Base-by-base conservation (phyloP, 2,113 vertebrate genomes). In the Dromiciops gliroides region DNA sequence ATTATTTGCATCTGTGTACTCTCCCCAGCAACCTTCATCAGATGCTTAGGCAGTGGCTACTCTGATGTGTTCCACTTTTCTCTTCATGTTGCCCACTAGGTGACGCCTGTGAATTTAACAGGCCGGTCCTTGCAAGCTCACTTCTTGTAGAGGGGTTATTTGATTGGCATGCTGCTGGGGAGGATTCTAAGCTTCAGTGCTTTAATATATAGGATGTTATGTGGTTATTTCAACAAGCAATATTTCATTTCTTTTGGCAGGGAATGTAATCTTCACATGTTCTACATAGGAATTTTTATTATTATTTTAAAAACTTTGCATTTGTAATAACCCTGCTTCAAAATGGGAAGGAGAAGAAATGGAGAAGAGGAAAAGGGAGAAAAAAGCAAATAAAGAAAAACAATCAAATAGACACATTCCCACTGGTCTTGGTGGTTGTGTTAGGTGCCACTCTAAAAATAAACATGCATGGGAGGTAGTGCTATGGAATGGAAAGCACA, bases 91-190 rank as follows among this genome's bases (percentile, higher is more conserved):
- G 97, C 94, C 98, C 98, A 92, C 98, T 98, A 98, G 98, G 98
- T 98, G 98, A 96, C 97, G 97, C 97, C 96, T 98, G 97, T 97
- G 98, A 97, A 97, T 98, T 96, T 96, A 97, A 96, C 90, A 96
- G 97, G 49, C 92, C 11, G 31, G 47, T n/a, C 6, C 91, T 90
- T 23, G 37, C 52, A 31, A n/a, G 89, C 51, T 75, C n/a, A 47
- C 48, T 0, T 50, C 37, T 50, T 51, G 48, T 50, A 23, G 44
- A 56, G 95, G 95, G 50, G 92, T 89, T 95, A 51, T 89, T 7
- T 49, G 16, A 48, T 3, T 56, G 89, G 11, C 89, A 60, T 48
- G 51, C 89, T 67, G 23, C 56, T 16, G 8, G 88, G 92, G 90
- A 90, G 16, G 53, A 67, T 53, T 52, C 51, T 83, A 2, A 44